A percentile compares a stretch with the other conserved stretches of the same genome.
Conservation (phyloP, 2,797 vertebrate genomes). For the Caiman crocodilus region DNA sequence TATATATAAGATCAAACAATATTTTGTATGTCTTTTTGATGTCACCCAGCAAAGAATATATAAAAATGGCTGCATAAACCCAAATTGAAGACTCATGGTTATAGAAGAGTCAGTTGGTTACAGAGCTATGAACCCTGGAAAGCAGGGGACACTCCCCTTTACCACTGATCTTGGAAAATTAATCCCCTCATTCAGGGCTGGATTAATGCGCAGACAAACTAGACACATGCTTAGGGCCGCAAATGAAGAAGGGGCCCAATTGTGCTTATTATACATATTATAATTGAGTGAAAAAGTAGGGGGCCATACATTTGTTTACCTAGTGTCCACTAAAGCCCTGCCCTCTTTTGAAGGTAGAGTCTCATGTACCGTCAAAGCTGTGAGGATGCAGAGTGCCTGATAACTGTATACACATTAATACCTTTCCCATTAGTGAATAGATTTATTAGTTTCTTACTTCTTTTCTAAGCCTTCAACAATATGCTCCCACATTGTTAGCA, state of each 20-base stretch:
- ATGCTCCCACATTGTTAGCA: background rate
- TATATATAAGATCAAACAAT: background rate
- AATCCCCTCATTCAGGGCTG: background rate
- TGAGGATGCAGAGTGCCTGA: too few relatives aligned
- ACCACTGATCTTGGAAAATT: background rate
- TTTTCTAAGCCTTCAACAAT: background rate
- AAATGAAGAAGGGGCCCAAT: too few relatives aligned
- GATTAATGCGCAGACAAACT: too few relatives aligned
- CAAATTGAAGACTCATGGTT: background rate
- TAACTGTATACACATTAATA: background rate
- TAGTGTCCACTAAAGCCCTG: too few relatives aligned
- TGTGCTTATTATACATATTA: too few relatives aligned
- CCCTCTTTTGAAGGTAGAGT: too few relatives aligned
- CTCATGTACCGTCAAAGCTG: too few relatives aligned
- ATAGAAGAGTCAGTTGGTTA: background rate
- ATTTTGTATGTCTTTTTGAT: background rate
- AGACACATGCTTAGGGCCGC: too few relatives aligned
- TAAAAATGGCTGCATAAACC: background rate
- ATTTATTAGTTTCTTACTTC: background rate
- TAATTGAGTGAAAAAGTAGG: background rate
- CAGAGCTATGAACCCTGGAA: background rate
- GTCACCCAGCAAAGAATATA: background rate
- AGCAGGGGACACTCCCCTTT: background rate
- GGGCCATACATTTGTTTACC: background rate
- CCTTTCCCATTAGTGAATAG: background rate